Evolutionary conservation across 2,797 vertebrate genomes (phyloP), one percentile per base, ranked within the genome.

Genomic region (Vipera latastei): DNA sequence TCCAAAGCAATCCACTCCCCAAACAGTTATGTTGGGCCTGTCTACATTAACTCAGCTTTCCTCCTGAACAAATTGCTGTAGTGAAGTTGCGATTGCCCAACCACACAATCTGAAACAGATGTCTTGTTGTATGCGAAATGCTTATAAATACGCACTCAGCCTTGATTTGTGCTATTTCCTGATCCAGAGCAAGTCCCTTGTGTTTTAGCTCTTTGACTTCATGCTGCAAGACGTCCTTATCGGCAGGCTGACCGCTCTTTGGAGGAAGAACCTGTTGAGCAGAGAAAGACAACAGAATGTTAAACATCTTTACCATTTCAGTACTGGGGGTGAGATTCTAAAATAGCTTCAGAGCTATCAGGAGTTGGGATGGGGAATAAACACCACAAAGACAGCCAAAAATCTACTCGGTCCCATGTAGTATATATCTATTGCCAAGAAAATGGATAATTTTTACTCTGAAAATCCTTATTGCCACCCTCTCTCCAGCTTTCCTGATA

Each of bases 121-220:
- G 38, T 60, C 25, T 6, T 28, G 25, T 0, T 0, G 9, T 89
- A 88, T 4, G 13, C 0, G 0, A 44, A 91, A 25, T 48, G 86
- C 18, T 85, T 14, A 89, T 95, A 94, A 91, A 63, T 92, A 98
- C 99, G 63, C 97, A 99, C 99, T 99, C 98, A 0, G 98, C 96
- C 92, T 98, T 92, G 65, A 99, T 94, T 22, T 98, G 97, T 90
- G 97, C 91, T 51, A 99, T 99, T 96, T 99, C 98, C 90, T 96
- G 92, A 91, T 99, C 98, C 94, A 99, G 96, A 96, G 97, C 95
- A 3, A 97, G 96, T 18, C 95, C 95, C 65, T 97, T 98, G 94
- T 78, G 97, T 95, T 97, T 97, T 48, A 99, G 97, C 86, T 98
- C 98, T 93, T 97, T 94, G 22, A 98, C 96, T 93, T 99, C 98